These are phyloP conservation scores for Nyctereutes procyonoides DNA, from an alignment of 2,113 vertebrate genomes.

Conservation along the genomic window DNA sequence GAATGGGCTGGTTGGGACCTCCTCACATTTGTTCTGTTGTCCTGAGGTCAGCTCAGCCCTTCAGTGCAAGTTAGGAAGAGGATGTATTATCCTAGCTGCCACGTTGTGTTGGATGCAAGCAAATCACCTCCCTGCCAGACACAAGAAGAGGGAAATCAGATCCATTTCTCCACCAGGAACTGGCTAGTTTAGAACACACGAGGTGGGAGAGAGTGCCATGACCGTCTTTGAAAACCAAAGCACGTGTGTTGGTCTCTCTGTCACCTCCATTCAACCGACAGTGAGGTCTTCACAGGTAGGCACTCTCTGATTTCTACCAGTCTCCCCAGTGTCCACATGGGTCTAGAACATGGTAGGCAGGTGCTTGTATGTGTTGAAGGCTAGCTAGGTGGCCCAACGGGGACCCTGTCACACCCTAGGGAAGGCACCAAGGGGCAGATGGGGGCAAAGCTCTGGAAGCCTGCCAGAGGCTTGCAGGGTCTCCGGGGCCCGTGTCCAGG, in stretches of 20 bases:
- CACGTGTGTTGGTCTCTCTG: neutral
- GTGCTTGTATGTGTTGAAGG: neutral
- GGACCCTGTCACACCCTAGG: too few relatives aligned
- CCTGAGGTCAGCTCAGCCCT: neutral
- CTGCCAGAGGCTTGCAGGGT: rapidly evolving
- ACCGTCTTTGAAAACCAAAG: neutral
- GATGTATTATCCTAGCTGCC: neutral
- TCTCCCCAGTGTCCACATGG: neutral
- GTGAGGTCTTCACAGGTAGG: neutral
- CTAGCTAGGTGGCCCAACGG: rapidly evolving
- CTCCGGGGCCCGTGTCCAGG: neutral
- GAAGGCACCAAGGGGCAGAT: neutral
- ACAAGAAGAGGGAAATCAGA: rapidly evolving
- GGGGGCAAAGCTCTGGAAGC: neutral
- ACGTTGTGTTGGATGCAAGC: too few relatives aligned
- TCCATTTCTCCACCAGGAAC: rapidly evolving
- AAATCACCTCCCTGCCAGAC: neutral
- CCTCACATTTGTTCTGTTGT: neutral
- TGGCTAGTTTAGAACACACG: too few relatives aligned
- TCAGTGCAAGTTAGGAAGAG: neutral
- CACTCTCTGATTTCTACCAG: neutral
- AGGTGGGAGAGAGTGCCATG: neutral
- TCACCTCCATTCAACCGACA: neutral
- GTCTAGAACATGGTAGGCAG: neutral
- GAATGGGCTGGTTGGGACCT: neutral